These are phyloP conservation scores for Temnopleurus reevesii DNA, from an alignment of 53 echinoderm and acorn worm species.

Conservation along the genomic window DNA sequence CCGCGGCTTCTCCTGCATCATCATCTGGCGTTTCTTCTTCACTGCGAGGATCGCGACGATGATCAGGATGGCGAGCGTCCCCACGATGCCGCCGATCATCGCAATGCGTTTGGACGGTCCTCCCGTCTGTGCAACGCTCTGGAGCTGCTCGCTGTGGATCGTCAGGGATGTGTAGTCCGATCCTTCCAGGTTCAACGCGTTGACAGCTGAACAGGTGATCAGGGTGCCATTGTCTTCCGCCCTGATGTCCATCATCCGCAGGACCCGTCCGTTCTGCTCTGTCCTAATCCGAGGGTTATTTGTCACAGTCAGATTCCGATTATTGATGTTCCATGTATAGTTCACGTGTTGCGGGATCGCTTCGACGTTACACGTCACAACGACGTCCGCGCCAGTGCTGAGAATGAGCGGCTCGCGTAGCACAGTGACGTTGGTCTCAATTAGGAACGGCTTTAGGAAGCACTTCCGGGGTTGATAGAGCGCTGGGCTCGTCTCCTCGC, in stretches of 20 bases:
- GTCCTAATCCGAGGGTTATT: conserved; percentile 17
- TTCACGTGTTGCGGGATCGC: conserved; percentile 56
- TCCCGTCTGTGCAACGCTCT: conserved; percentile 38
- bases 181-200: conserved; percentile 34
- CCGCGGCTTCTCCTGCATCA: conserved; percentile 32
- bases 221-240: conserved; percentile 47
- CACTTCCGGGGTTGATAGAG: conserved; percentile 53
- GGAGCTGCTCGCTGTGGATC: conserved; percentile 50
- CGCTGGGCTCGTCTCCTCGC: conserved; percentile 62
- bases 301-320: not conserved
- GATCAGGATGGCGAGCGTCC: not conserved
- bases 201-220: conserved; percentile 28
- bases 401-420: not conserved
- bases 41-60: conserved; percentile 21
- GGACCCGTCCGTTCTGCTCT: not conserved
- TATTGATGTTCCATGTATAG: conserved; percentile 65
- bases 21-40: conserved; percentile 22
- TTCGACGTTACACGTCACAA: conserved; percentile 31
- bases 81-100: conserved; percentile 37
- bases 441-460: conserved; percentile 53
- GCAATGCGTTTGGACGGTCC: conserved; percentile 16
- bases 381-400: conserved; percentile 49
- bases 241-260: conserved; percentile 25
- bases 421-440: conserved; percentile 61
- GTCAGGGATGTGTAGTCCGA: conserved; percentile 2